A percentile compares a stretch with the other conserved stretches of the same genome.
Conservation (phyloP, 2,113 vertebrate species). For the Hemiprocne comata region DNA sequence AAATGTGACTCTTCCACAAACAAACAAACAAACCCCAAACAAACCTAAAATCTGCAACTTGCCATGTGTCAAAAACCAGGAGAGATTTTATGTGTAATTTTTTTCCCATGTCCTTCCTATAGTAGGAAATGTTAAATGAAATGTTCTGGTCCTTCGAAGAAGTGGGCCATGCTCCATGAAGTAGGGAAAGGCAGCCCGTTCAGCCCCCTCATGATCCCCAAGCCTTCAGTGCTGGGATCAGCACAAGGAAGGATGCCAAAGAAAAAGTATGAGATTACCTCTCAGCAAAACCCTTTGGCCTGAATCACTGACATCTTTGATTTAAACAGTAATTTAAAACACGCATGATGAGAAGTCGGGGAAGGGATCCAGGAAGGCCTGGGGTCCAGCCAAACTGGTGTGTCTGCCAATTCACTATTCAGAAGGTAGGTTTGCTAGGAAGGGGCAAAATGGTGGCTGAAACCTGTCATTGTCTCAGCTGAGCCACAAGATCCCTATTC, state of each 20-base stretch:
- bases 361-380: conserved; percentile 60
- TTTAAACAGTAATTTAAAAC: conserved; percentile 72
- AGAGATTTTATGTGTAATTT: background rate
- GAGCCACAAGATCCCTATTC: background rate
- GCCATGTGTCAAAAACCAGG: background rate
- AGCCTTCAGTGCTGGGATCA: conserved; percentile 36
- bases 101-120: background rate
- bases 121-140: background rate
- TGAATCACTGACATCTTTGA: conserved; percentile 68
- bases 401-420: conserved; percentile 52
- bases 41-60: background rate
- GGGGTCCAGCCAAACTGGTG: conserved; percentile 48
- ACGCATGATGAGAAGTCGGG: conserved; percentile 64
- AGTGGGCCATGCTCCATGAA: background rate
- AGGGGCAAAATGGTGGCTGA: conserved; percentile 13
- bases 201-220: conserved; percentile 4
- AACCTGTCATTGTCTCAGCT: conserved; percentile 11
- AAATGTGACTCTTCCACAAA: background rate
- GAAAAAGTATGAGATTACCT: conserved; percentile 61
- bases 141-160: background rate
- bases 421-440: conserved; percentile 46
- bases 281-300: conserved; percentile 65
- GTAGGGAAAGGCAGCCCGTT: background rate
- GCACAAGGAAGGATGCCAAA: conserved; percentile 43
- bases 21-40: background rate